Evolutionary conservation across 2,113 vertebrate species (phyloP).

Genomic region (Ophiodon elongatus): DNA sequence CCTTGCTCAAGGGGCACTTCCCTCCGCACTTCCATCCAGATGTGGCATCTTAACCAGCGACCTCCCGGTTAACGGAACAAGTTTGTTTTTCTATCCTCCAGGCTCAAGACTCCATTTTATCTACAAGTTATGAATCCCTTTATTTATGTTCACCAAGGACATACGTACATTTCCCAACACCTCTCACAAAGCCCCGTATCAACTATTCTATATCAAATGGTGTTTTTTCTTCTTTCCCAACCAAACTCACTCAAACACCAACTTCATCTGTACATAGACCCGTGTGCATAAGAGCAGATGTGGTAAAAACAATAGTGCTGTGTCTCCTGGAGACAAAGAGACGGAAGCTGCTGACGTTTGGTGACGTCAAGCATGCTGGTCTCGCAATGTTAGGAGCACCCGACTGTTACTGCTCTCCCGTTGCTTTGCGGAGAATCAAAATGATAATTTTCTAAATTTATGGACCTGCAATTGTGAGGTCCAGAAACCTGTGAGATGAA

Average conservation of each 20-base stretch:
- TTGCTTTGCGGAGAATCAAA: background rate
- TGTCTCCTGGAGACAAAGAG: background rate
- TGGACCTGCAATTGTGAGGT: background rate
- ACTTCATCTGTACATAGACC: constrained; percentile 9
- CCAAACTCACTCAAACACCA: background rate
- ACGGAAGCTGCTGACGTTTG: too few species aligned
- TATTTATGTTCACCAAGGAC: background rate
- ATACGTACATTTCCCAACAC: background rate
- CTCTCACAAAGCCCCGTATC: background rate
- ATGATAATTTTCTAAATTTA: background rate
- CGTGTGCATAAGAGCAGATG: background rate
- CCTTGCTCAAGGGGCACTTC: background rate
- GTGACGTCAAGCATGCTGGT: too few species aligned
- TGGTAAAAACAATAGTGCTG: background rate
- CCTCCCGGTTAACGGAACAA: background rate
- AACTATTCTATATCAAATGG: background rate
- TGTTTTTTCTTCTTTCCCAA: background rate
- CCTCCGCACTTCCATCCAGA: background rate
- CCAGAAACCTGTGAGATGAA: background rate
- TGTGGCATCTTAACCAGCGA: constrained; percentile 15
- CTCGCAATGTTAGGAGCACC: background rate
- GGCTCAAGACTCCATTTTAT: background rate
- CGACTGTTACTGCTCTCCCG: background rate
- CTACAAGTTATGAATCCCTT: background rate
- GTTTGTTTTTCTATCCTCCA: background rate